A percentile compares a stretch with the other conserved stretches of the same genome.
Conservation (phyloP, 2,888 invertebrate genomes). For the Drosophila greeni region DNA sequence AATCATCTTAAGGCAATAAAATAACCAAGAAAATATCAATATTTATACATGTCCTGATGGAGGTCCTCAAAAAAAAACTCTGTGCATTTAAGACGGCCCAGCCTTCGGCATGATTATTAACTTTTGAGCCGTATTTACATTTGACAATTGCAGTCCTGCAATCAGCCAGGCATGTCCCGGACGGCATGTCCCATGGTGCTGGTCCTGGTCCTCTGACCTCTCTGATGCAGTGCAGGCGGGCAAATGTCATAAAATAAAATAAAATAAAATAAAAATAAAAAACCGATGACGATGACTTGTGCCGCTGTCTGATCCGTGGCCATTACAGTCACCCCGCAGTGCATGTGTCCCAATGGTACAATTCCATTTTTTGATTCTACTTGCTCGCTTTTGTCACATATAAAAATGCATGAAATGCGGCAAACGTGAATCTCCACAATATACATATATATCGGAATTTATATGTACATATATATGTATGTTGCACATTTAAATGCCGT, state of each 20-base stretch:
- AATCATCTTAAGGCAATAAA: not conserved
- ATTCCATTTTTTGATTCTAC: slow-evolving; percentile 46
- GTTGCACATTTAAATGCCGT: slow-evolving; percentile 65
- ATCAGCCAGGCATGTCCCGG: slow-evolving; percentile 24
- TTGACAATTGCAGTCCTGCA: slow-evolving; percentile 28
- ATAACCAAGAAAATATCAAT: not conserved
- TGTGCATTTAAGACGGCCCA: slow-evolving; percentile 35
- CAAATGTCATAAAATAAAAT: slow-evolving; percentile 56
- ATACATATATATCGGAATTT: slow-evolving; percentile 20
- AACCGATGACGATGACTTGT: slow-evolving; percentile 72
- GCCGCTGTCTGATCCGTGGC: slow-evolving; percentile 58
- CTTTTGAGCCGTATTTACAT: slow-evolving; percentile 37
- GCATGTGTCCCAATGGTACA: slow-evolving; percentile 58
- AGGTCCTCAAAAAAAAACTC: not conserved
- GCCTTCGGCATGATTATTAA: slow-evolving; percentile 40
- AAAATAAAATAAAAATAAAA: too few relatives aligned
- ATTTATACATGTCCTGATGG: not conserved
- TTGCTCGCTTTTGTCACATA: slow-evolving; percentile 35
- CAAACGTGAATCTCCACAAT: slow-evolving; percentile 30
- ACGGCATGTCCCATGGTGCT: too few relatives aligned
- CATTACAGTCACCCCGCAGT: slow-evolving; percentile 2
- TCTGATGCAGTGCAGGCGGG: slow-evolving; percentile 19
- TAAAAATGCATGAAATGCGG: slow-evolving; percentile 64
- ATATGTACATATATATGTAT: slow-evolving; percentile 23
- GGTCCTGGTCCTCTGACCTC: not conserved